A percentile compares a stretch with the other conserved stretches of the same genome.
phyloP scores from a whole-genome alignment of 1,140 invertebrate species.

The Portunus trituberculatus region DNA sequence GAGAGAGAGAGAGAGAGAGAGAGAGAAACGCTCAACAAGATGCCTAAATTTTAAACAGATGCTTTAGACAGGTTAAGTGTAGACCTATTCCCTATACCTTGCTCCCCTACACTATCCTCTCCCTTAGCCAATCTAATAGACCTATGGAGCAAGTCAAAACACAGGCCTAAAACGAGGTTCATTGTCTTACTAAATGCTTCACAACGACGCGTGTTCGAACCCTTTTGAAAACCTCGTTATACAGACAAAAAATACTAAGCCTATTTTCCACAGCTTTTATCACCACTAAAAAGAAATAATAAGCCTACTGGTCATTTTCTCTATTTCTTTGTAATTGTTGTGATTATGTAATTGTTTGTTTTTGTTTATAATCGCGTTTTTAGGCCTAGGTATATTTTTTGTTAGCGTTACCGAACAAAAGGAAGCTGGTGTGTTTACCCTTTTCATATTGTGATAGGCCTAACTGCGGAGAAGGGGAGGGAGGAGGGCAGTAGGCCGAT shows the following conservation, averaged over 20 bases:
- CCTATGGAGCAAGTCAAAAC: neutral
- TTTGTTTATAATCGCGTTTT: too few relatives aligned
- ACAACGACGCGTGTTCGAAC: neutral
- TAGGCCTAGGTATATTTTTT: too few relatives aligned
- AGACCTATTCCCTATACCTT: neutral
- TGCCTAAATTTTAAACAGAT: neutral
- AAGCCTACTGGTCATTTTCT: too few relatives aligned
- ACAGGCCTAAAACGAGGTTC: neutral
- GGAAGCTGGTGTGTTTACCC: neutral
- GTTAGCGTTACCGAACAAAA: too few relatives aligned
- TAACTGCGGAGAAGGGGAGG: neutral
- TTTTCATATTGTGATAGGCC: neutral
- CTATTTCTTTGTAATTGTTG: too few relatives aligned
- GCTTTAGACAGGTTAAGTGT: neutral
- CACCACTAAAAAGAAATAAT: too few relatives aligned
- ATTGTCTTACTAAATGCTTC: slow-evolving; percentile 3
- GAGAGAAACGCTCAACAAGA: neutral
- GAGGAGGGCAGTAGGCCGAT: neutral
- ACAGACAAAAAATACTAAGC: neutral
- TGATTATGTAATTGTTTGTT: too few relatives aligned
- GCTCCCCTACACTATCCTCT: neutral
- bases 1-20: slow-evolving; percentile 33
- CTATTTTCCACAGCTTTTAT: neutral
- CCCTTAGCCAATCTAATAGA: neutral
- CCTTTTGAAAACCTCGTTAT: neutral